Base-by-base conservation (phyloP, 2,113 vertebrate species). In the Oreocharis arfaki region DNA sequence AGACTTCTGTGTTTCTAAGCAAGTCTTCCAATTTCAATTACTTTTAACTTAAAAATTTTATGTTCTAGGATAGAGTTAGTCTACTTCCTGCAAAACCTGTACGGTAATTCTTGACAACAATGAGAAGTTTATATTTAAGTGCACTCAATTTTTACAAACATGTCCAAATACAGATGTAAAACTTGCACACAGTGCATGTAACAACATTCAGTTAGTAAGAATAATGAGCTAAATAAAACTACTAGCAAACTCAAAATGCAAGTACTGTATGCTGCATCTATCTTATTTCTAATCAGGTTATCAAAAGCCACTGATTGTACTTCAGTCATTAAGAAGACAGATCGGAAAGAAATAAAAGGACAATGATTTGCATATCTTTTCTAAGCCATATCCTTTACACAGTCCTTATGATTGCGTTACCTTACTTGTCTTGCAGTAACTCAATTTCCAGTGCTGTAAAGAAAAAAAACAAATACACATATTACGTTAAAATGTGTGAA, bases 351-450 rank as follows among this genome's bases (percentile, higher is more conserved):
- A 96, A 69, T 84, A 88, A 93, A 93, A 67, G 16, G 61, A 22
- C 41, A 60, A 33, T 87, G 44, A 93, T 87, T 93, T 87, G 44
- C 49, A 27, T 74, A 22, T 9, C 11, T 89, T 96, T 95, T 80
- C 56, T 84, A 55, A 89, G 69, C 17, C 56, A 37, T 63, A 89
- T 81, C 27, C 44, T 87, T 93, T 57, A 9, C 22, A 8, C 37
- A 82, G 61, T 65, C 85, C 27, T 94, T 94, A 76, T 13, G 13
- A 23, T 55, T 96, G 42, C 0, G 1, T 84, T 93, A 55, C 75
- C 63, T 97, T 95, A 78, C 47, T 94, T 88, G 59, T 95, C 41
- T 96, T 93, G 78, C 56, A 95, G 69, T 87, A 85, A 69, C 84
- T 91, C 23, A 37, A 10, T 86, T 87, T 87, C 57, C 64, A 86